These are phyloP conservation scores for Montipora efflorescens DNA, from an alignment of 64 coral and sea anemone genomes.

Conservation along the genomic window DNA sequence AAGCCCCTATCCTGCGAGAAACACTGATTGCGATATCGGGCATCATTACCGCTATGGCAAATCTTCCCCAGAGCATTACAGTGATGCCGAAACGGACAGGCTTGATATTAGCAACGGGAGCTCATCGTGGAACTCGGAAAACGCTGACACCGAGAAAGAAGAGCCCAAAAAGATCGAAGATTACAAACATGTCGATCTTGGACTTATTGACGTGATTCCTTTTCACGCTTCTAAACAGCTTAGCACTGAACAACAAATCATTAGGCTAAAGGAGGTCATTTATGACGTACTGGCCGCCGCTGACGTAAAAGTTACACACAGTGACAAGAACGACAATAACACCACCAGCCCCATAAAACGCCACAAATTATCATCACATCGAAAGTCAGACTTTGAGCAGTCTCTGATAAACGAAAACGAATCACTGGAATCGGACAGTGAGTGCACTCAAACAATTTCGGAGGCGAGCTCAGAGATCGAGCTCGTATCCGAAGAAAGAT, in stretches of 20 bases:
- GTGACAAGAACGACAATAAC: constrained; percentile 27
- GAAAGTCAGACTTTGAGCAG: neutral
- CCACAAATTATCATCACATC: neutral
- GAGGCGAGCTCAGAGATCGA: constrained; percentile 8
- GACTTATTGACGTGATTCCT: constrained; percentile 32
- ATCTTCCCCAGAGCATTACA: constrained; percentile 26
- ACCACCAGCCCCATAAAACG: constrained; percentile 5
- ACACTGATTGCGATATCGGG: constrained; percentile 41
- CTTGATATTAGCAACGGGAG: constrained; percentile 85
- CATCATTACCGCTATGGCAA: constrained; percentile 7
- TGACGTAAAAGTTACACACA: constrained; percentile 28
- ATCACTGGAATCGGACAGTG: neutral
- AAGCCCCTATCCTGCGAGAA: constrained; percentile 77
- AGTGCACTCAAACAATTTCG: constrained; percentile 17
- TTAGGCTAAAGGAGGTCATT: constrained; percentile 82
- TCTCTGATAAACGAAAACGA: neutral
- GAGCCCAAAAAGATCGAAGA: constrained; percentile 51
- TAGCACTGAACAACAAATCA: constrained; percentile 61
- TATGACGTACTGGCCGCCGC: constrained; percentile 76
- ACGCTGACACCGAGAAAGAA: constrained; percentile 42
- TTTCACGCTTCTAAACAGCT: constrained; percentile 37
- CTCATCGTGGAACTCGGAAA: constrained; percentile 61
- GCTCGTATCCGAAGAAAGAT: neutral
- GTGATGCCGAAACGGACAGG: constrained; percentile 78
- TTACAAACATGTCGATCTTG: constrained; percentile 65